Percentiles rank a stretch among this genome's conserved stretches.
These are phyloP conservation scores for Eulemur macaco DNA, from an alignment of 2,113 vertebrate species.

Conservation along the genomic window DNA sequence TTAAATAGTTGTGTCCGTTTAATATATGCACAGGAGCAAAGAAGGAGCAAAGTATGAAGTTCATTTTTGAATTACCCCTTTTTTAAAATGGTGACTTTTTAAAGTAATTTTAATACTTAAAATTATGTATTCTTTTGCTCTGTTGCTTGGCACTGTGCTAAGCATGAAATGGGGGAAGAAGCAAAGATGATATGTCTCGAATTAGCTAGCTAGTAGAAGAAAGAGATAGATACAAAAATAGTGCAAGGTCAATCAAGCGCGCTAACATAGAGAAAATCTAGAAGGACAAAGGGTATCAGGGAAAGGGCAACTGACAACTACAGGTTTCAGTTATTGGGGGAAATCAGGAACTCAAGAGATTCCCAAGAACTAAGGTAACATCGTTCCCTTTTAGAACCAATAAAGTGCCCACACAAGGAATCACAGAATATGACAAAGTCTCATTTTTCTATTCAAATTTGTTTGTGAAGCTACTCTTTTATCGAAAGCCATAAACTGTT, in stretches of 20 bases:
- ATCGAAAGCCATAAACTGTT: background rate
- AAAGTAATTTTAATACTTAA: background rate
- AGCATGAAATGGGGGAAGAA: background rate
- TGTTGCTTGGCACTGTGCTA: background rate
- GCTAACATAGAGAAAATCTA: background rate
- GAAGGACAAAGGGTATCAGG: background rate
- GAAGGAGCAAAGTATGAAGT: background rate
- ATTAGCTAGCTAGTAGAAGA: background rate
- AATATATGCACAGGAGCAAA: background rate
- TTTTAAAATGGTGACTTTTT: background rate
- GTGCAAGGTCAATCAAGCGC: background rate
- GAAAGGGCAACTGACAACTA: background rate
- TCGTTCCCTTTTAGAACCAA: background rate
- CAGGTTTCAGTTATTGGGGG: background rate
- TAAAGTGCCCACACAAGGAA: background rate
- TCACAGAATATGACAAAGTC: background rate
- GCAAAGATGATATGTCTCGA: background rate
- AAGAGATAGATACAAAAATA: background rate
- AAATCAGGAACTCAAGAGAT: background rate
- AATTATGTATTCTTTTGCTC: background rate
- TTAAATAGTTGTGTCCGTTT: background rate
- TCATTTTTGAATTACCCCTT: background rate
- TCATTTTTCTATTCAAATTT: background rate
- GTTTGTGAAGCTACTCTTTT: conserved; percentile 14
- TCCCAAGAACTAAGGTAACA: background rate